Base-by-base conservation (phyloP, 1,140 invertebrate genomes). In the Halictus rubicundus region DNA sequence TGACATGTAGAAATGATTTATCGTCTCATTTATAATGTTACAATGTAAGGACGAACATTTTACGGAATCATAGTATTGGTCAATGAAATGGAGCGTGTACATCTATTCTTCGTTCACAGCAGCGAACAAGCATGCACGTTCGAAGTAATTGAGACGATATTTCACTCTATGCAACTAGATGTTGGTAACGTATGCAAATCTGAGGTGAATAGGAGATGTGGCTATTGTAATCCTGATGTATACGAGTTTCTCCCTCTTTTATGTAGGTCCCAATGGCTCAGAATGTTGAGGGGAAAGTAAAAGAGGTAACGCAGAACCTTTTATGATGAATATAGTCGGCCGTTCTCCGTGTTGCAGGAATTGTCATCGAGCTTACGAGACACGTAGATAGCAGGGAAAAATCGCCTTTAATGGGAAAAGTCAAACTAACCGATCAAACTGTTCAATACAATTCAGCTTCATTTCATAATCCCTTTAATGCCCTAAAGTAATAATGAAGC, bases 121-220 rank as follows among this genome's bases (percentile, higher is more conserved):
- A 32, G 21, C 52, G 46, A 46, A n/a, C 42, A 49, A 66, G 27
- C 37, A n/a, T 49, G 65, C 52, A n/a, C 59, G 65, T 65, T 25
- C 23, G 9, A 32, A 19, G 42, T 76, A 76, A 83, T 81, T 70
- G 79, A 73, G 68, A 68, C 37, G 42, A 66, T 76, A 52, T 49
- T 76, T 70, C 59, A 70, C 37, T 37, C 42, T 27, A 39, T 65
- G 46, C 54, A 23, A 21, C 12, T 21, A 72, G 12, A 19, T 14
- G 21, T 19, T 14, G n/a, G 57, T 59, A 63, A 49, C 16, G 42
- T 68, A 64, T 80, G 77, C 77, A 73, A 54, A 82, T 82, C 52
- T 65, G 69, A 21, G 39, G 14, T 19, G 37, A 23, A 68, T 59
- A 57, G 27, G 23, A 12, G 27, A 25, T 68, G 21, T 37, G 73